Percentiles rank a stretch among this genome's conserved stretches.
phyloP scores from a whole-genome alignment of 1,140 invertebrate species.

The Drosophila bipectinata region DNA sequence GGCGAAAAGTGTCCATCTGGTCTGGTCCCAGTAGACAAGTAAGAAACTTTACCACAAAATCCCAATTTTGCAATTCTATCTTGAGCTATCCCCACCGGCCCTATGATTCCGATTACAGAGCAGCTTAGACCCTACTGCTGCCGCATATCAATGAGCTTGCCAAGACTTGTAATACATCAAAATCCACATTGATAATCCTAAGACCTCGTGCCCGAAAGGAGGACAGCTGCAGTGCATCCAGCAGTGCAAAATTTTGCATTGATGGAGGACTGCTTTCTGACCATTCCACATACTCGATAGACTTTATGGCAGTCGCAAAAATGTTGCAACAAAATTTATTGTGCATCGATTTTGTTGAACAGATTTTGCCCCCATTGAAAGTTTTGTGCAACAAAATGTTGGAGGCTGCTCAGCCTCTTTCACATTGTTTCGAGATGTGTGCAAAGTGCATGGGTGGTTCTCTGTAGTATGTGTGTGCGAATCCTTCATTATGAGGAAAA shows the following conservation, averaged over 20 bases:
- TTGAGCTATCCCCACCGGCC: slow-evolving; percentile 8
- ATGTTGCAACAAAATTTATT: slow-evolving; percentile 70
- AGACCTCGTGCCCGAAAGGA: slow-evolving; percentile 39
- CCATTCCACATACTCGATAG: slow-evolving; percentile 52
- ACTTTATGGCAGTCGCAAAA: slow-evolving; percentile 54
- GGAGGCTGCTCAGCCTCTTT: slow-evolving; percentile 40
- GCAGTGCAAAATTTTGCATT: slow-evolving; percentile 17
- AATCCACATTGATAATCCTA: slow-evolving; percentile 56
- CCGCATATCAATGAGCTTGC: slow-evolving; percentile 66
- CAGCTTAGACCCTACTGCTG: slow-evolving; percentile 26
- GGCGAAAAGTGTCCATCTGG: not conserved
- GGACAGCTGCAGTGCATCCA: slow-evolving; percentile 32
- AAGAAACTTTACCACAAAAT: slow-evolving; percentile 8
- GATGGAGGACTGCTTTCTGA: slow-evolving; percentile 24
- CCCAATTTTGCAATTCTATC: slow-evolving; percentile 10
- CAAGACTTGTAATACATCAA: slow-evolving; percentile 63
- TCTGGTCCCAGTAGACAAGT: not conserved
- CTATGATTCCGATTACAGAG: slow-evolving; percentile 23
- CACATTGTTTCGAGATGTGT: slow-evolving; percentile 58
- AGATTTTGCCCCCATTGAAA: slow-evolving; percentile 50
- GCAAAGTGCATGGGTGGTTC: slow-evolving; percentile 38
- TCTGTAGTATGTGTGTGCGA: slow-evolving; percentile 13
- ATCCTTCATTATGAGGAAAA: slow-evolving; percentile 51
- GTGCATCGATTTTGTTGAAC: slow-evolving; percentile 64
- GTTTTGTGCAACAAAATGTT: slow-evolving; percentile 62